Base-by-base conservation (phyloP, 2,888 invertebrate genomes). In the Ophion ellenae region DNA sequence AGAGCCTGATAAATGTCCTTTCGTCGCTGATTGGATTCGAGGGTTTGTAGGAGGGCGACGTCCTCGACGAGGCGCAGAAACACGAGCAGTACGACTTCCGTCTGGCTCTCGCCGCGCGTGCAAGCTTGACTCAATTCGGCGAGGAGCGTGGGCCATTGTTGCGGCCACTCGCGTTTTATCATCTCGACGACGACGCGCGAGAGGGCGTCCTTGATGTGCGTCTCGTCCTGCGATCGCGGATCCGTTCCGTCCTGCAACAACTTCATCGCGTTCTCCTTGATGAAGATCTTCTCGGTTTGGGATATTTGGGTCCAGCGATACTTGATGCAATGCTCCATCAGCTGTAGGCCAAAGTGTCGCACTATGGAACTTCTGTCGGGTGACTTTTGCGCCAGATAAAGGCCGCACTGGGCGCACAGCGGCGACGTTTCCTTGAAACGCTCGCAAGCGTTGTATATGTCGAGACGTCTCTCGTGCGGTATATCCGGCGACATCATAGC, bases 81-180 rank as follows among this genome's bases (percentile, higher is more conserved):
- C 14, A 99, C 97, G 90, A 98, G 95, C 78, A 99, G 94, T 5
- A 99, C 98, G 79, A 99, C 95, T 94, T 99, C 98, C 14, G 98
- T 98, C 93, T 98, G 98, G 74, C 96, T 96, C 91, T 98, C 98
- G 14, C 99, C 98, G 89, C 96, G 95, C 14, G 96, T 95, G 92
- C 98, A 98, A 1, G 98, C 97, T 90, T 97, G 96, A 84, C 97
- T 97, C 1, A 99, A 95, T 93, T 99, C 98, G 0, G 96, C 95
- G 47, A 99, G 94, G 53, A 99, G 94, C 0, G 97, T 96, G 0
- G 98, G 97, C 99, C 99, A 99, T 88, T 99, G 98, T 92, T 99
- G 99, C 0, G 99, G 99, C 99, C 99, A 99, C 93, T 99, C 99
- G 11, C 99, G 95, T 92, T 99, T 99, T 78, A 98, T 97, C 97